Evolutionary conservation across 2,797 vertebrate species (phyloP).

Genomic region (Martes flavigula): DNA sequence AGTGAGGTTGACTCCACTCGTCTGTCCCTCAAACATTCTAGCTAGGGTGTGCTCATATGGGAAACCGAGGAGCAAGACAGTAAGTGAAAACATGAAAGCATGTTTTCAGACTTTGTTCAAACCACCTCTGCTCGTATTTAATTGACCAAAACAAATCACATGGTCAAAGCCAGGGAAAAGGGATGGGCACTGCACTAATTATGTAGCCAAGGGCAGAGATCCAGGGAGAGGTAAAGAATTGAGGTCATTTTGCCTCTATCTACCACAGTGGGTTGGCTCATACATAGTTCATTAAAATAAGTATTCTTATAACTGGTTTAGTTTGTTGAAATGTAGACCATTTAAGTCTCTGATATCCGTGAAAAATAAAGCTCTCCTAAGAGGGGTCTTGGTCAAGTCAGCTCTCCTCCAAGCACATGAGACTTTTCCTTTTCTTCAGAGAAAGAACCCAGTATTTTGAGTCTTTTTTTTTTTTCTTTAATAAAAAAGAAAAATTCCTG

Average conservation of each 20-base stretch:
- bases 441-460: constrained; percentile 14
- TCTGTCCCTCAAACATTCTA: not conserved
- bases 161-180: not conserved
- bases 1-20: not conserved
- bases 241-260: not conserved
- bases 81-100: not conserved
- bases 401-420: not conserved
- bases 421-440: not conserved
- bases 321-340: not conserved
- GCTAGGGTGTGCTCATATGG: not conserved
- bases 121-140: constrained; percentile 20
- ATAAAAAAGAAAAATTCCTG: not conserved
- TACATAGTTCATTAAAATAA: constrained; percentile 13
- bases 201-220: not conserved
- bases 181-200: not conserved
- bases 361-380: not conserved
- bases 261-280: not conserved
- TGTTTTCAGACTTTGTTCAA: not conserved
- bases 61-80: not conserved
- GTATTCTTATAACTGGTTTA: constrained; percentile 21
- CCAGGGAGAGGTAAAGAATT: not conserved
- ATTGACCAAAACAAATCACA: constrained; percentile 3
- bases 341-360: not conserved
- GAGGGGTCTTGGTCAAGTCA: not conserved
- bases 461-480: not conserved